A percentile compares a stretch with the other conserved stretches of the same genome.
Evolutionary conservation across 2,888 invertebrate species (phyloP).

Genomic region (Taphrorychus bicolor): DNA sequence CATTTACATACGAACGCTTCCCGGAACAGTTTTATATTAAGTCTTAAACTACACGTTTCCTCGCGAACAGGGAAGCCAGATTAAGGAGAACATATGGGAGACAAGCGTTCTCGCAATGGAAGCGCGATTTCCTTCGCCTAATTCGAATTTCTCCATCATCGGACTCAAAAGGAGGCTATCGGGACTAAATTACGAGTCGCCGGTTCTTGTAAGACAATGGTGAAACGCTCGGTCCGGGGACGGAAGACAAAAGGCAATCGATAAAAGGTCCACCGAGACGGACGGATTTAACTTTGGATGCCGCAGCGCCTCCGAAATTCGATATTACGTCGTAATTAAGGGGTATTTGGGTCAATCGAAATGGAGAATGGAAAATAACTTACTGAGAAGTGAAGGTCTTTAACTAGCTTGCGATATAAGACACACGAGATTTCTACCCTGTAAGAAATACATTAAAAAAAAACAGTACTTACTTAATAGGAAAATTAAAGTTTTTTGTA

Average conservation of each 20-base stretch:
- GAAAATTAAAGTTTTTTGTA: too few relatives aligned
- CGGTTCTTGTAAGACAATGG: constrained; percentile 46
- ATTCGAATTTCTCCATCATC: constrained; percentile 1
- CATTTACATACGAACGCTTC: constrained; percentile 31
- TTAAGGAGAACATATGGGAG: neutral
- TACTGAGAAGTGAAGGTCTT: too few relatives aligned
- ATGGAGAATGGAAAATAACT: neutral
- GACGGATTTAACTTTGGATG: constrained; percentile 46
- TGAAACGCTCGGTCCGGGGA: constrained; percentile 24
- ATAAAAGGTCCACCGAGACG: constrained; percentile 46
- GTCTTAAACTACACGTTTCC: constrained; percentile 20
- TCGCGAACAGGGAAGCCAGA: neutral
- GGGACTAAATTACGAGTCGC: constrained; percentile 28
- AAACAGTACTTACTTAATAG: too few relatives aligned
- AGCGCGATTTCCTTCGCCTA: neutral
- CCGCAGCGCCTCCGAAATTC: constrained; percentile 48
- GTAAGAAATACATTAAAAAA: too few relatives aligned
- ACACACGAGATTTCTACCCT: too few relatives aligned
- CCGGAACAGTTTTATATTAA: constrained; percentile 21
- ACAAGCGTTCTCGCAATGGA: neutral
- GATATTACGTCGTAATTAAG: constrained; percentile 48
- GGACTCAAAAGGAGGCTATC: neutral
- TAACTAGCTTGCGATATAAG: too few relatives aligned
- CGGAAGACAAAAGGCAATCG: constrained; percentile 46
- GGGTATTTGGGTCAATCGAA: constrained; percentile 44